Percentiles rank a stretch among this genome's conserved stretches.
Evolutionary conservation across 2,797 vertebrate genomes (phyloP).

Genomic region (Onychomys arenicola): DNA sequence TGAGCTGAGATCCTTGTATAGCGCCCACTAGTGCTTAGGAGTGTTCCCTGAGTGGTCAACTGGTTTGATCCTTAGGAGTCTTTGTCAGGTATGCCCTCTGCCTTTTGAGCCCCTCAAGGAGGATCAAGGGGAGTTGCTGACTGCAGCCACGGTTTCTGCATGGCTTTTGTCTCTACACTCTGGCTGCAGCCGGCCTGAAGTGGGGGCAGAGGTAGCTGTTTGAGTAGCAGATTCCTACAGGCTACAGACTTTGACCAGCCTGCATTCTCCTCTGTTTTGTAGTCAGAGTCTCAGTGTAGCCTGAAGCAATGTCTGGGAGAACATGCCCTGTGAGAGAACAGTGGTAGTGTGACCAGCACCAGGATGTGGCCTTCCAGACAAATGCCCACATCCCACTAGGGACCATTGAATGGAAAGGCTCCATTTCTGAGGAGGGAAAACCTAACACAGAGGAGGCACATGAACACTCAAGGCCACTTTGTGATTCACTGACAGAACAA

Average conservation of each 20-base stretch:
- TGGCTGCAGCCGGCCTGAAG: not conserved
- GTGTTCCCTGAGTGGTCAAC: not conserved
- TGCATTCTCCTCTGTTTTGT: not conserved
- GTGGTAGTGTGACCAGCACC: not conserved
- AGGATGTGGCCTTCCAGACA: not conserved
- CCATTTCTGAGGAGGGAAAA: conserved; percentile 35
- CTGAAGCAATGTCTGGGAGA: not conserved
- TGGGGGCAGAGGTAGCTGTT: not conserved
- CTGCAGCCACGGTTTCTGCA: not conserved
- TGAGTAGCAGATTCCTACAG: not conserved
- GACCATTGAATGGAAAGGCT: not conserved
- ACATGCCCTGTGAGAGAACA: not conserved
- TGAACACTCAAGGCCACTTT: not conserved
- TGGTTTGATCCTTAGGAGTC: not conserved
- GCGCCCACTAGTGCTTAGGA: not conserved
- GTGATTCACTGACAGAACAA: conserved; percentile 55
- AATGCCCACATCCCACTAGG: not conserved
- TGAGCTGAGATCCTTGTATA: not conserved
- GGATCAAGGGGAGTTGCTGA: not conserved
- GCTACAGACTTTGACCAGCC: not conserved
- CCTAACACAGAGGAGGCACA: not conserved
- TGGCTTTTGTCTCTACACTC: not conserved
- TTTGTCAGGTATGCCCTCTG: not conserved
- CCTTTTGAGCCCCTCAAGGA: not conserved
- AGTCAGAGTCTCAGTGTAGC: not conserved